These are phyloP conservation scores for Eriocheir sinensis DNA, from an alignment of 1,140 invertebrate genomes.

Conservation along the genomic window DNA sequence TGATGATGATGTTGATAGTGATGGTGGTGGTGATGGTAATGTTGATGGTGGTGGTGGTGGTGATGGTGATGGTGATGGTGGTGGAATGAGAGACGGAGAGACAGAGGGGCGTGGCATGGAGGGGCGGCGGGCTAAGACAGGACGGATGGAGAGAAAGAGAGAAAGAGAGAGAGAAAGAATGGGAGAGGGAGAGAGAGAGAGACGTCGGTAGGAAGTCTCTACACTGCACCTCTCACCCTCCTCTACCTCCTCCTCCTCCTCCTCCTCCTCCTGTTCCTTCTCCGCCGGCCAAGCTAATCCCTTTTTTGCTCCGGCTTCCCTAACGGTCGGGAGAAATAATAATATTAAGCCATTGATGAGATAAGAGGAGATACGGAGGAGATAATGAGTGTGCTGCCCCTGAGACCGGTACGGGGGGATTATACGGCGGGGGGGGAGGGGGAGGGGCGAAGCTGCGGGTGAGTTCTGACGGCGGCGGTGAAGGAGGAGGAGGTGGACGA, in stretches of 20 bases:
- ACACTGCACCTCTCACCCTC: slow-evolving; percentile 27
- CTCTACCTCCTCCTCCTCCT: not conserved
- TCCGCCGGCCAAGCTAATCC: slow-evolving; percentile 48
- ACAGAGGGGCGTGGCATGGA: not conserved
- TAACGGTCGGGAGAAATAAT: slow-evolving; percentile 60
- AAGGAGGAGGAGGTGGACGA: not conserved
- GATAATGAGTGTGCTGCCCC: not conserved
- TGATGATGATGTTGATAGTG: not conserved
- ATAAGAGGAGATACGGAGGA: slow-evolving; percentile 44
- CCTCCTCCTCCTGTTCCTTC: not conserved
- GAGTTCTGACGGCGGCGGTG: too few species aligned
- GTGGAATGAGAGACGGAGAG: not conserved
- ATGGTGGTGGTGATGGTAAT: not conserved
- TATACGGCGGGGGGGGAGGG: not conserved
- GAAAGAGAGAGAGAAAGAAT: slow-evolving; percentile 32
- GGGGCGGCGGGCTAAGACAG: not conserved
- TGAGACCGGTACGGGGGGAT: not conserved
- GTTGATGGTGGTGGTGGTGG: not conserved
- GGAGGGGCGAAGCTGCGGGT: not conserved
- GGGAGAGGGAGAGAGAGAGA: slow-evolving; percentile 29
- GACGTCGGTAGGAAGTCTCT: not conserved
- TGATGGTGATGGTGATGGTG: not conserved
- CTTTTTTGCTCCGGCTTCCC: slow-evolving; percentile 45
- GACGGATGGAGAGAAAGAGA: not conserved
- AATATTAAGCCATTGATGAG: slow-evolving; percentile 60